These are phyloP conservation scores for Colletes collaris DNA, from an alignment of 2,888 invertebrate species.

Conservation along the genomic window DNA sequence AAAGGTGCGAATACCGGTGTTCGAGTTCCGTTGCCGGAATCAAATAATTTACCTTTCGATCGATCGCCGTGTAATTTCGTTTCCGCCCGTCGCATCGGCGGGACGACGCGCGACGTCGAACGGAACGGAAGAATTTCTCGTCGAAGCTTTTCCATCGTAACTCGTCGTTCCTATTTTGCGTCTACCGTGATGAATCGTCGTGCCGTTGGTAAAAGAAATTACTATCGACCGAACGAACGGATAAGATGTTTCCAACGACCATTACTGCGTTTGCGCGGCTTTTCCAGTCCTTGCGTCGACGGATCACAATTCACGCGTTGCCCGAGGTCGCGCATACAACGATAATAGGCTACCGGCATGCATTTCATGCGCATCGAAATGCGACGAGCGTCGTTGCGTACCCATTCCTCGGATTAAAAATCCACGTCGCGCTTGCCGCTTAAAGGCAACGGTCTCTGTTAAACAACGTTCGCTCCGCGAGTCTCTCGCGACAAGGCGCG, in stretches of 20 bases:
- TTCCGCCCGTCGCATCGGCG: background rate
- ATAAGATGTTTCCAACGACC: slow-evolving; percentile 20
- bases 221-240: background rate
- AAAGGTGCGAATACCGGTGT: slow-evolving; percentile 43
- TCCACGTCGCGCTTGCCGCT: background rate
- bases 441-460: too few species aligned
- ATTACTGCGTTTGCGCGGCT: background rate
- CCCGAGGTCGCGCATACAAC: slow-evolving; percentile 44
- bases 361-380: slow-evolving; percentile 35
- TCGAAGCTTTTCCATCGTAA: slow-evolving; percentile 32
- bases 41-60: slow-evolving; percentile 13
- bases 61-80: slow-evolving; percentile 14
- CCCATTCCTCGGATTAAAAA: slow-evolving; percentile 16
- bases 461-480: background rate
- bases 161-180: slow-evolving; percentile 18
- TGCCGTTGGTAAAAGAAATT: background rate
- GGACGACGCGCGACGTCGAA: background rate
- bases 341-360: background rate
- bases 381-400: slow-evolving; percentile 22
- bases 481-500: background rate
- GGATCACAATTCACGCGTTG: slow-evolving; percentile 20
- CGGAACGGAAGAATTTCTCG: slow-evolving; percentile 37
- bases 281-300: background rate
- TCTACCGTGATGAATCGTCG: background rate
- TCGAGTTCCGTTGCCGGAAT: slow-evolving; percentile 20